Evolutionary conservation across 2,797 vertebrate species (phyloP).

Genomic region (Acomys russatus): DNA sequence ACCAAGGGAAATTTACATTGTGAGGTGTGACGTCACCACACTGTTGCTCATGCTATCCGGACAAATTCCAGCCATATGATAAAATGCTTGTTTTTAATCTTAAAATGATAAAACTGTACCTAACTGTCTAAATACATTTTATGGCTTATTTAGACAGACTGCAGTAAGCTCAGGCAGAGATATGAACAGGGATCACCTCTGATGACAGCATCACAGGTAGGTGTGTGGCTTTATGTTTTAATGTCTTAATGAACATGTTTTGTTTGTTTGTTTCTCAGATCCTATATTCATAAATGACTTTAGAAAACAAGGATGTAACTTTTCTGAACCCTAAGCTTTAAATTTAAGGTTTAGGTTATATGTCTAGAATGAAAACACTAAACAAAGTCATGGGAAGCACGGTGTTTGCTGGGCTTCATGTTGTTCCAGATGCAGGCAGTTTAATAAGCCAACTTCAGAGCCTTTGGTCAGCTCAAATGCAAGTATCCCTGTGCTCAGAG

Average conservation of each 20-base stretch:
- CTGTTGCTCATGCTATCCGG: slow-evolving; percentile 20
- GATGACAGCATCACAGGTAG: not conserved
- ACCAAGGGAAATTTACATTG: slow-evolving; percentile 36
- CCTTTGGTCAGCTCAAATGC: not conserved
- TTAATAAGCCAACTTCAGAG: not conserved
- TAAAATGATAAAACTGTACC: slow-evolving; percentile 35
- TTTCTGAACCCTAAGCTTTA: not conserved
- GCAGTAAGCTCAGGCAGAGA: slow-evolving; percentile 46
- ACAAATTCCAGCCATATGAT: slow-evolving; percentile 45
- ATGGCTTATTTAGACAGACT: slow-evolving; percentile 39
- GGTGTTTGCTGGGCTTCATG: not conserved
- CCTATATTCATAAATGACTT: slow-evolving; percentile 16
- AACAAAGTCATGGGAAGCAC: not conserved
- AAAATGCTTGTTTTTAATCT: slow-evolving; percentile 33
- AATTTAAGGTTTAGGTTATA: not conserved
- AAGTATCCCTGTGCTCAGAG: not conserved
- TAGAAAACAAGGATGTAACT: not conserved
- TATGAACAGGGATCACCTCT: not conserved
- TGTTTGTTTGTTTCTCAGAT: slow-evolving; percentile 8
- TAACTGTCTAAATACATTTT: slow-evolving; percentile 29
- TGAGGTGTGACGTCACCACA: not conserved
- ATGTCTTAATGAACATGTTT: not conserved
- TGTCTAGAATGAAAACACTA: slow-evolving; percentile 17
- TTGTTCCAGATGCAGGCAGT: not conserved
- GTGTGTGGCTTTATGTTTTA: not conserved